Evolutionary conservation across 2,113 vertebrate genomes (phyloP).

Genomic region (Protobothrops mucrosquamatus): DNA sequence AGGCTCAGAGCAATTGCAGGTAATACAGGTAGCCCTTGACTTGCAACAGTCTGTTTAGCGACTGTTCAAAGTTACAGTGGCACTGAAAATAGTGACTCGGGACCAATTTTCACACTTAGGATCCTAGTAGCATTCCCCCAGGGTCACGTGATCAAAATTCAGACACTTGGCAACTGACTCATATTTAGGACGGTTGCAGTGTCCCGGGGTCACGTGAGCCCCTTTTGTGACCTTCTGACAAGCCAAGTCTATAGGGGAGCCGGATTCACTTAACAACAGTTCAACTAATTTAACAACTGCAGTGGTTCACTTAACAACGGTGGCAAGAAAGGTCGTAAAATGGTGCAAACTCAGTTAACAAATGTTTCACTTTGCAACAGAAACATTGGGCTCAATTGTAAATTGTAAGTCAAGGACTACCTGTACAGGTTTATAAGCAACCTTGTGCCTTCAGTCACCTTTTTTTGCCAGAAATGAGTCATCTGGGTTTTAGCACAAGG

Average conservation of each 20-base stretch:
- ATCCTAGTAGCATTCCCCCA: background rate
- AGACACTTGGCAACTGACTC: background rate
- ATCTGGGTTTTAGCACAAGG: background rate
- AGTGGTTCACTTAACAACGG: background rate
- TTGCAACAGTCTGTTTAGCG: background rate
- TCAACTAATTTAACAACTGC: background rate
- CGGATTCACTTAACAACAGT: background rate
- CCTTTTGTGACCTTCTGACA: too few relatives aligned
- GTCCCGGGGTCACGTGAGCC: background rate
- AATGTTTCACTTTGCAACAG: background rate
- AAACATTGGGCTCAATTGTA: background rate
- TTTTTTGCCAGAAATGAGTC: background rate
- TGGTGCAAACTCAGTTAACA: background rate
- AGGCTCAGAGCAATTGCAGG: slow-evolving; percentile 19
- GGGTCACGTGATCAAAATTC: background rate
- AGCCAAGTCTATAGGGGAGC: too few relatives aligned
- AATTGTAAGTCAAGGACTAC: background rate
- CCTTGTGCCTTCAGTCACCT: background rate
- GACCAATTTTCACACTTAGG: background rate
- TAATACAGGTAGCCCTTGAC: background rate
- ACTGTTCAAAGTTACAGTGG: background rate
- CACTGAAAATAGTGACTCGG: background rate
- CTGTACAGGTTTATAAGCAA: background rate
- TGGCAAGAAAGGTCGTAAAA: background rate
- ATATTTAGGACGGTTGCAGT: background rate